A percentile compares a stretch with the other conserved stretches of the same genome.
These are phyloP conservation scores for Bruchidius siliquastri DNA, from an alignment of 2,888 invertebrate genomes.

Conservation along the genomic window DNA sequence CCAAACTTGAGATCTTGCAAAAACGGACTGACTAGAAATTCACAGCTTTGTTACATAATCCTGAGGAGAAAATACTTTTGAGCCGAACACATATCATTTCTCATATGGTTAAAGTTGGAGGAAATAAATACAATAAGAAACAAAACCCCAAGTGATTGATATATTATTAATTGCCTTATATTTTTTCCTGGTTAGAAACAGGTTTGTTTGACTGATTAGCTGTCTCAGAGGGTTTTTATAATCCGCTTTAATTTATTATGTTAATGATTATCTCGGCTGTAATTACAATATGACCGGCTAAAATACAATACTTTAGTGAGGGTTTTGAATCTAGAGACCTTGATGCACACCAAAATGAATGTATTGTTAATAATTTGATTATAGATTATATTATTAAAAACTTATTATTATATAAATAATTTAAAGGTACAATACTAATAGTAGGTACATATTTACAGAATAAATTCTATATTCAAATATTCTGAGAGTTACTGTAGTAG, in stretches of 20 bases:
- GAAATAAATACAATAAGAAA: neutral
- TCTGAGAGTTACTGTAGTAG: no score
- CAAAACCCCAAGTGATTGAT: neutral
- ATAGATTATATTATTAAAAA: no score
- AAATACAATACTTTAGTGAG: no score
- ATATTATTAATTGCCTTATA: neutral
- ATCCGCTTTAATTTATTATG: neutral
- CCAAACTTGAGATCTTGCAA: no score
- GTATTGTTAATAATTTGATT: no score
- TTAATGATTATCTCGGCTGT: neutral
- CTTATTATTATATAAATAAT: no score
- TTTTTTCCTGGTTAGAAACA: neutral
- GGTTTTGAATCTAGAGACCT: no score
- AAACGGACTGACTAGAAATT: no score
- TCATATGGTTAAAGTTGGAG: neutral
- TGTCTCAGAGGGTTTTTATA: neutral
- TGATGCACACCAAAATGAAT: no score
- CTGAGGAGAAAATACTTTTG: neutral
- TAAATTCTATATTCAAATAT: no score
- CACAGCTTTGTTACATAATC: neutral
- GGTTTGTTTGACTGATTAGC: neutral
- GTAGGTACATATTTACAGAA: no score
- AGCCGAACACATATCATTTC: neutral
- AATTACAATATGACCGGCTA: neutral
- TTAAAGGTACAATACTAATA: no score